phyloP scores from a whole-genome alignment of 2,113 vertebrate genomes.

The Lonchura striata region DNA sequence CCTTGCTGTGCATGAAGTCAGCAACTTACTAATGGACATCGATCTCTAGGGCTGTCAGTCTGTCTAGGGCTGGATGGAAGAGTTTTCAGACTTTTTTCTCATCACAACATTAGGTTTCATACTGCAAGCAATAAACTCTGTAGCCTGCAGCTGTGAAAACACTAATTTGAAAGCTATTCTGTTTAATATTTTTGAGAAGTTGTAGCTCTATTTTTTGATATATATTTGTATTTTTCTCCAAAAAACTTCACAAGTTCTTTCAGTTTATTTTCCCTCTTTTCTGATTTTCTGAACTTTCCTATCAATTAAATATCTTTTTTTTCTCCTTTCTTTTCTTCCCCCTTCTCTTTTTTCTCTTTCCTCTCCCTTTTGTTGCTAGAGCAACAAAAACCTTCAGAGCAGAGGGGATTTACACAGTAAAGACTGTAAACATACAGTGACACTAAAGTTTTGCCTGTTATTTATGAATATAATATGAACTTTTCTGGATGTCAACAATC shows the following conservation, averaged over 20 bases:
- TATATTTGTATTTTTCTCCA: neutral
- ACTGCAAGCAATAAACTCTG: conserved; percentile 21
- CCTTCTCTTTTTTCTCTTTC: neutral
- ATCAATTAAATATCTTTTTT: neutral
- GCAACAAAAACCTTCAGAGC: neutral
- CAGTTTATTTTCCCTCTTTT: neutral
- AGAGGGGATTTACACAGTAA: neutral
- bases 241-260: neutral
- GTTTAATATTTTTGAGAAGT: neutral
- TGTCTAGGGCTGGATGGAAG: neutral
- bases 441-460: neutral
- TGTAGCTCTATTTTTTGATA: neutral
- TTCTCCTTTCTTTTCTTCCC: neutral
- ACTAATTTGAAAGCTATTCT: conserved; percentile 16
- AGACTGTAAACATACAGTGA: neutral
- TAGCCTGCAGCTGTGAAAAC: conserved; percentile 23
- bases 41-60: conserved; percentile 30
- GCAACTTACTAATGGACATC: conserved; percentile 40
- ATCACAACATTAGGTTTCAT: conserved; percentile 22
- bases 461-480: neutral
- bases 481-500: neutral
- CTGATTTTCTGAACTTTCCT: neutral
- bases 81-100: neutral
- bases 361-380: neutral
- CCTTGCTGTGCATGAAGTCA: conserved; percentile 29